A percentile compares a stretch with the other conserved stretches of the same genome.
phyloP scores from a whole-genome alignment of 2,113 vertebrate genomes.

The Fulmarus glacialis region DNA sequence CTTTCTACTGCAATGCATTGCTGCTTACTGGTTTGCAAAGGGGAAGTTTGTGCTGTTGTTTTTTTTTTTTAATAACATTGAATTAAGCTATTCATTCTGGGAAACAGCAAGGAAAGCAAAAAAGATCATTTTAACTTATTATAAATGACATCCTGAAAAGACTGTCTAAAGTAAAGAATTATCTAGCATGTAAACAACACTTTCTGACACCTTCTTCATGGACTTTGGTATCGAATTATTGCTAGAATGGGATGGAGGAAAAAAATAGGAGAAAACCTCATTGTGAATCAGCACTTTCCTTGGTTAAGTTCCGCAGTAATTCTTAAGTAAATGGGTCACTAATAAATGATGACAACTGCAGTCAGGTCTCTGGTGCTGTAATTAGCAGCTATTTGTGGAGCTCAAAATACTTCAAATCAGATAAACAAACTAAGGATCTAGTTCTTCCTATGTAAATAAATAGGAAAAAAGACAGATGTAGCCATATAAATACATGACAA shows the following conservation, averaged over 20 bases:
- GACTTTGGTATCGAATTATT: background rate
- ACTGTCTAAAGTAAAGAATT: background rate
- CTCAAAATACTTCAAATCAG: background rate
- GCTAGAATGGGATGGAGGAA: background rate
- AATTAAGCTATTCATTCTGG: background rate
- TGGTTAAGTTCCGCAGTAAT: background rate
- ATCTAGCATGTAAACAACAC: background rate
- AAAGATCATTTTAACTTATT: background rate
- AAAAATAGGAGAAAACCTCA: background rate
- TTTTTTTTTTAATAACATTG: background rate
- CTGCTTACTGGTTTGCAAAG: background rate
- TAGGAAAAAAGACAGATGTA: background rate
- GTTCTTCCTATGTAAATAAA: background rate
- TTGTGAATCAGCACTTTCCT: background rate
- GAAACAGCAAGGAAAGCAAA: background rate
- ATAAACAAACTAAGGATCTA: background rate
- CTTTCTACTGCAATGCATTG: background rate
- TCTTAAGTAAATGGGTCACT: background rate
- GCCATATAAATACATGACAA: background rate
- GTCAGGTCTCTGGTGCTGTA: background rate
- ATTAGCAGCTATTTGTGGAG: conserved; percentile 2
- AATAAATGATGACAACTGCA: background rate
- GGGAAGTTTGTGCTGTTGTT: background rate
- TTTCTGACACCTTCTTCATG: background rate
- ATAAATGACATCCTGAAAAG: background rate